Evolutionary conservation across 2,797 vertebrate genomes (phyloP), one percentile per base, ranked within the genome.

Genomic region (Balearica regulorum): DNA sequence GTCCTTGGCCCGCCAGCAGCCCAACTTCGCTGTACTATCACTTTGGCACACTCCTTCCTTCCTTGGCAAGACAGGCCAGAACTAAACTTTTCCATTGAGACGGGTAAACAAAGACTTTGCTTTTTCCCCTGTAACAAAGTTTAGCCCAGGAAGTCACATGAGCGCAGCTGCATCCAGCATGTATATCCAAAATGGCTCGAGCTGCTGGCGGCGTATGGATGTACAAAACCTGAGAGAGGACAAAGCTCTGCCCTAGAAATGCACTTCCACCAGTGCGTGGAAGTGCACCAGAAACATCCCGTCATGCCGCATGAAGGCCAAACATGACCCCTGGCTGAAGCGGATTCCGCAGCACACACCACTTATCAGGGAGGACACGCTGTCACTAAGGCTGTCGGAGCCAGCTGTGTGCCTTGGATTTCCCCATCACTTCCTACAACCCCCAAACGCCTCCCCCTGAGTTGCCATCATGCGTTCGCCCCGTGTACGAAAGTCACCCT

Each of bases 1-100:
- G 15, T 46, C 78, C 68, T 48, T 39, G 68, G 33, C 48, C 44
- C 1, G 4, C 48, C 54, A 90, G 73, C 66, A 84, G 87, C 31
- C 90, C 88, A 70, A 81, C 78, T 88, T 65, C 0, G 0, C n/a
- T 76, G 80, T 48, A 57, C 77, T 90, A 94, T 95, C 94, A 93
- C 88, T 94, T 53, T 95, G 95, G 90, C 96, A 95, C 93, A 90
- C 75, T 95, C 77, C 46, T 94, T 94, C 81, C 86, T 87, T 91
- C 75, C 60, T 80, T 95, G 90, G 94, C 93, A 68, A 89, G 89
- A 90, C 75, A 83, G 86, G 25, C 68, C 75, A 93, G 57, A 90
- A 73, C 94, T 95, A 87, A 97, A 95, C 71, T 97, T 96, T 96
- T 97, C 96, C 96, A 95, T 6, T 92, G 86, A 95, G 81, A 91